Conservation (phyloP, 2,113 vertebrate species). For the Hippolais icterina region DNA sequence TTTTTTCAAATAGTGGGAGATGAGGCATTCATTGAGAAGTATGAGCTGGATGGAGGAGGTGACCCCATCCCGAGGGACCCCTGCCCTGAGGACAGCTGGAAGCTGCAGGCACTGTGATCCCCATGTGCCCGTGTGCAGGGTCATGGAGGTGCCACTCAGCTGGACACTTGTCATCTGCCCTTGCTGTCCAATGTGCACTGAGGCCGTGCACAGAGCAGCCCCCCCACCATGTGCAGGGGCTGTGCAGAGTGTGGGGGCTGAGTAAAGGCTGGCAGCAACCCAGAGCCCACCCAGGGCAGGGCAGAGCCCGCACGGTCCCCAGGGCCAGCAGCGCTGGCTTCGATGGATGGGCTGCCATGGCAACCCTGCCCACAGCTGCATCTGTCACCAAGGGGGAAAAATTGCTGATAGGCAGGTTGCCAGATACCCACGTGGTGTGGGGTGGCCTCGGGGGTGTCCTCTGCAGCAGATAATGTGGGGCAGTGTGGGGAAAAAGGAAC, state of each 20-base stretch:
- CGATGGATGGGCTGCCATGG: slow-evolving; percentile 47
- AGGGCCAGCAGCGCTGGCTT: background rate
- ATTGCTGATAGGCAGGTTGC: background rate
- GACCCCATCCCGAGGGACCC: background rate
- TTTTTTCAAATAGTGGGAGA: background rate
- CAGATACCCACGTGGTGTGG: background rate
- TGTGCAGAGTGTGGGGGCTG: background rate
- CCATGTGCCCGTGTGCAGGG: background rate
- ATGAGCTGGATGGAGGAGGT: background rate
- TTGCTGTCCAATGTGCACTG: background rate
- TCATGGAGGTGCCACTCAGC: background rate
- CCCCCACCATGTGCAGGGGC: background rate
- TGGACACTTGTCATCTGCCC: background rate
- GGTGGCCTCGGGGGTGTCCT: background rate
- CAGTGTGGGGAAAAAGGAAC: background rate
- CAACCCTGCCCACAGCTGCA: background rate
- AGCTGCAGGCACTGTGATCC: background rate
- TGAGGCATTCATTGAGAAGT: background rate
- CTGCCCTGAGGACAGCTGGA: background rate
- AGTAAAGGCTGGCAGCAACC: background rate
- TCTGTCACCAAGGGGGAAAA: background rate
- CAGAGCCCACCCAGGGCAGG: background rate
- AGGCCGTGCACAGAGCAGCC: background rate
- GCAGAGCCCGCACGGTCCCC: background rate
- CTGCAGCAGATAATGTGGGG: background rate